Base-by-base conservation (phyloP, 2,888 invertebrate genomes). In the Agriopis marginaria region DNA sequence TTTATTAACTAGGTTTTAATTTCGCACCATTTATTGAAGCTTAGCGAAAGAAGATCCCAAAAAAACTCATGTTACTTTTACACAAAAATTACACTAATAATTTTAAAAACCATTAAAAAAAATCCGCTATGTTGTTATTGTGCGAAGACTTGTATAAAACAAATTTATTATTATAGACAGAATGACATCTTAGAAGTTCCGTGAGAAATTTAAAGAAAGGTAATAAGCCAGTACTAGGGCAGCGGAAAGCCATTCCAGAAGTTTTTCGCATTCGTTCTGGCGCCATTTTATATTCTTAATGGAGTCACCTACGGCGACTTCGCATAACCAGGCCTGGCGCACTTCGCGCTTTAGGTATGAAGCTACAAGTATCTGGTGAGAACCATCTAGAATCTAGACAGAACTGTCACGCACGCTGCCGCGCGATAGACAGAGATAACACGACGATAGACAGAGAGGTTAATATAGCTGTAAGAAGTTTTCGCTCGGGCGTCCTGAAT, bases 271-370 rank as follows among this genome's bases (percentile, higher is more conserved):
- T 86, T 85, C 82, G 78, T 81, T 82, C 79, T 78, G 76, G 81
- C 82, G 83, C 82, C 84, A 84, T 86, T 89, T 88, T 85, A 87
- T 87, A 85, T 86, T 88, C 85, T 80, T 88, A 89, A 87, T 88
- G 87, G 88, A 86, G 83, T 87, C 82, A 85, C 85, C 85, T 83
- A 82, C 80, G 75, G 79, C 77, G 61, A 59, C 32, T 80, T 77
- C 78, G 74, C 76, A 23, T 23, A 23, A 23, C 17, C 17, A 23
- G 17, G 17, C 17, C 17, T 23, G 17, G 17, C 17, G 17, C 17
- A 23, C 17, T 23, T 1, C 2, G 17, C 17, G 2, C 17, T 23
- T 23, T 23, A 23, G 2, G 1, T 23, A 23, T 2, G 17, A 23
- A 23, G 17, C 17, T 23, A 23, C 17, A 23, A 23, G 17, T 23